A percentile compares a stretch with the other conserved stretches of the same genome.
Conservation (phyloP, 2,888 invertebrate species). For the Eudasyphora cyanicolor region DNA sequence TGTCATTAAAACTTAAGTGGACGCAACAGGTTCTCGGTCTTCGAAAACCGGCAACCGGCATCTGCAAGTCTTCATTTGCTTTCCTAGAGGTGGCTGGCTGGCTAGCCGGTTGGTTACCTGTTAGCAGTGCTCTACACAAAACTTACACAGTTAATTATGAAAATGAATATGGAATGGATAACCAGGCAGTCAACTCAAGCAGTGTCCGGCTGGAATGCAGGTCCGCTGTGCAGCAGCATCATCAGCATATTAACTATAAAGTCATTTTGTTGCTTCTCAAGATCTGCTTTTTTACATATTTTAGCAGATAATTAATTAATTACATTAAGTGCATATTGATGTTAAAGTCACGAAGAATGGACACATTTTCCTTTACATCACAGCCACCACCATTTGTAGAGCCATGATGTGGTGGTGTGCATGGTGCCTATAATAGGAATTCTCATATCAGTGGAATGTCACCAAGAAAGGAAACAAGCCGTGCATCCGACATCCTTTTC, state of each 20-base stretch:
- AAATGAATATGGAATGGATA: not conserved
- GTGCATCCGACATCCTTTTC: not conserved
- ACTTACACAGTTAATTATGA: not conserved
- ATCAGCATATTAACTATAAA: not conserved
- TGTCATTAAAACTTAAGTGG: not conserved
- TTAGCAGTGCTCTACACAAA: not conserved
- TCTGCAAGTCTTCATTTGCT: not conserved
- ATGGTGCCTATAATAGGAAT: no score
- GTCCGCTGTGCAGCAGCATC: no score
- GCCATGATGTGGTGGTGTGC: no score
- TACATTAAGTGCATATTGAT: slow-evolving; percentile 26
- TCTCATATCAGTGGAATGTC: not conserved
- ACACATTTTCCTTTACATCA: not conserved
- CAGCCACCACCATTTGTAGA: no score
- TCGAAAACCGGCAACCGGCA: not conserved
- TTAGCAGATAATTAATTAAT: slow-evolving; percentile 27
- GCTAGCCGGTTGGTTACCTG: not conserved
- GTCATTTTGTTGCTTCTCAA: not conserved
- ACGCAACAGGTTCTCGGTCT: not conserved
- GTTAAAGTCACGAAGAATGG: not conserved
- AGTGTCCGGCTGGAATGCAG: slow-evolving; percentile 4
- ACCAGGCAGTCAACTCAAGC: no score
- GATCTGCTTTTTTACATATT: slow-evolving; percentile 14
- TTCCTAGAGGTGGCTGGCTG: not conserved
- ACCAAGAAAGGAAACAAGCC: not conserved